A percentile compares a stretch with the other conserved stretches of the same genome.
These are phyloP conservation scores for Glaucidium brasilianum DNA, from an alignment of 2,113 vertebrate species.

Conservation along the genomic window DNA sequence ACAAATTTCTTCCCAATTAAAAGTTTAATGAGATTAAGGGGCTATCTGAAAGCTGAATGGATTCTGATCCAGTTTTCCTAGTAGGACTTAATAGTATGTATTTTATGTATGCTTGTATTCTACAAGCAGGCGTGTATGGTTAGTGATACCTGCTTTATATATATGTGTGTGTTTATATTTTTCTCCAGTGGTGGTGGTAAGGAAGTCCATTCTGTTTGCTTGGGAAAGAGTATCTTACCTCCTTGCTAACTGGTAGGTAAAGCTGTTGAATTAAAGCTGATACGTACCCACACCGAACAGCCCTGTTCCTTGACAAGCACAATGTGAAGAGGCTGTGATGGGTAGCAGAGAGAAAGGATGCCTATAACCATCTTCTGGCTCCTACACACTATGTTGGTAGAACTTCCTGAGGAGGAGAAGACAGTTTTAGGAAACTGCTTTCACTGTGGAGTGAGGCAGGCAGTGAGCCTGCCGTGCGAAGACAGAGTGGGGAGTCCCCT, in stretches of 20 bases:
- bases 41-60: not conserved
- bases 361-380: not conserved
- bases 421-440: not conserved
- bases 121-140: not conserved
- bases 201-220: not conserved
- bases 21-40: not conserved
- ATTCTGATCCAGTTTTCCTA: not conserved
- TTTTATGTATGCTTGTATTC: not conserved
- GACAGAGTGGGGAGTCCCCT: rapidly evolving
- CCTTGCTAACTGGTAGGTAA: not conserved
- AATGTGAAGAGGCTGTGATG: not conserved
- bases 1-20: not conserved
- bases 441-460: not conserved
- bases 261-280: not conserved
- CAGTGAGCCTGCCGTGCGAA: not conserved
- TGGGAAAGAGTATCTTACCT: not conserved
- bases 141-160: not conserved
- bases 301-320: not conserved
- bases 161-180: not conserved
- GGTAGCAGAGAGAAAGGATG: not conserved
- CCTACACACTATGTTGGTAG: rapidly evolving
- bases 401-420: not conserved
- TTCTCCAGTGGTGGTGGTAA: not conserved
- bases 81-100: not conserved
- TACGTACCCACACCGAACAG: rapidly evolving